Evolutionary conservation across 53 echinoderm and acorn worm genomes (phyloP), one percentile per base, ranked within the genome.

Genomic region (Echinometra lucunter): DNA sequence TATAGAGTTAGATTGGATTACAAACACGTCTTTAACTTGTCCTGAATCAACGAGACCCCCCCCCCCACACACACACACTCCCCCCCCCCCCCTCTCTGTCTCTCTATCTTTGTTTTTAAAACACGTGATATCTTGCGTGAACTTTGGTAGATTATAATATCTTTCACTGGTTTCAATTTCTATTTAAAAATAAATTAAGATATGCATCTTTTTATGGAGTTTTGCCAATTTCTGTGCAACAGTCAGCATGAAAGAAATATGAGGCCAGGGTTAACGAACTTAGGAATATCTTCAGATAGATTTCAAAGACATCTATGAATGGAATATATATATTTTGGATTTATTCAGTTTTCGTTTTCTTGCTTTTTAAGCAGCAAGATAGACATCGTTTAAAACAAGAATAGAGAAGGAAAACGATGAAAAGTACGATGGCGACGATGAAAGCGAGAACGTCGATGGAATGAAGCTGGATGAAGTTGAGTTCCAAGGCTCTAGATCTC

Each of bases 391-490:
- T 89, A 40, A 60, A 89, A 18, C 58, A 89, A 7, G 89, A 63
- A 38, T 4, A 19, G 8, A 89, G 37, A 47, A 89, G 25, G 13
- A 89, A 58, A 8, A 63, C 40, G 63, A 30, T 58, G 7, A 91
- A 10, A 18, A 45, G 16, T 63, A 45, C 8, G 69, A 66, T 45
- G 11, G n/a, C 91, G 28, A 42, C 27, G 66, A 91, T 45, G 69
- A 92, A 92, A 45, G 60, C 92, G 45, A 92, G 49, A n/a, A 92
- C 92, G 80, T 92, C 92, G 35, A 92, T 56, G 18, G 74, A 75
- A 21, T 92, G 56, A 57, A 92, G 92, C 57, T 92, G 92, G 49
- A 92, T 25, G 80, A 78, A 75, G 58, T n/a, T 42, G 55, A 92
- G 92, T 8, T 92, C 92, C 32, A 74, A 27, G 40, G 92, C 74